Conservation (phyloP, 2,113 vertebrate species). For the Myrmecophaga tridactyla region DNA sequence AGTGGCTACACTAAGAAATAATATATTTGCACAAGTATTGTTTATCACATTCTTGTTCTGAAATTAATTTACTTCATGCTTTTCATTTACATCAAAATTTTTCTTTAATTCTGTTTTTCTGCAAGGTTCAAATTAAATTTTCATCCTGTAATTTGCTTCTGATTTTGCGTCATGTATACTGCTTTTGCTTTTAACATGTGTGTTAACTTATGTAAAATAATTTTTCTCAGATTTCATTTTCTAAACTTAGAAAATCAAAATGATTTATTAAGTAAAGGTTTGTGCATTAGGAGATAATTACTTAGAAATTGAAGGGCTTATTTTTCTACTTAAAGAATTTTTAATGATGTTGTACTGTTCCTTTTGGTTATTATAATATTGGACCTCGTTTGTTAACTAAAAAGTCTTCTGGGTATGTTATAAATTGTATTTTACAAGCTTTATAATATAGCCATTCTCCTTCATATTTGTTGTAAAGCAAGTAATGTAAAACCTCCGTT, state of each 20-base stretch:
- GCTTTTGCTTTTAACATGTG: not conserved
- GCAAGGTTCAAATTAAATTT: conserved; percentile 21
- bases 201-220: conserved; percentile 37
- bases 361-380: conserved; percentile 1
- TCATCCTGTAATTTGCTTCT: not conserved
- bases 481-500: not conserved
- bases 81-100: conserved; percentile 5
- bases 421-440: not conserved
- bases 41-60: conserved; percentile 19
- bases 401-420: not conserved
- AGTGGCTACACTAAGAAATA: not conserved
- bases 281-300: conserved; percentile 17
- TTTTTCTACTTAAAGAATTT: not conserved
- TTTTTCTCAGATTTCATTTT: conserved; percentile 32
- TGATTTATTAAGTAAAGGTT: conserved; percentile 42
- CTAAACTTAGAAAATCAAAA: conserved; percentile 47
- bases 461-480: not conserved
- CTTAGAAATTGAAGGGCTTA: not conserved
- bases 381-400: not conserved
- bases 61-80: not conserved
- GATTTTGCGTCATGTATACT: conserved; percentile 37
- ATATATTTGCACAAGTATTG: conserved; percentile 1
- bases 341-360: not conserved
- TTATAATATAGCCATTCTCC: not conserved
- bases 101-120: conserved; percentile 35